Conservation (phyloP, 2,113 vertebrate genomes). For the Tenrec ecaudatus region DNA sequence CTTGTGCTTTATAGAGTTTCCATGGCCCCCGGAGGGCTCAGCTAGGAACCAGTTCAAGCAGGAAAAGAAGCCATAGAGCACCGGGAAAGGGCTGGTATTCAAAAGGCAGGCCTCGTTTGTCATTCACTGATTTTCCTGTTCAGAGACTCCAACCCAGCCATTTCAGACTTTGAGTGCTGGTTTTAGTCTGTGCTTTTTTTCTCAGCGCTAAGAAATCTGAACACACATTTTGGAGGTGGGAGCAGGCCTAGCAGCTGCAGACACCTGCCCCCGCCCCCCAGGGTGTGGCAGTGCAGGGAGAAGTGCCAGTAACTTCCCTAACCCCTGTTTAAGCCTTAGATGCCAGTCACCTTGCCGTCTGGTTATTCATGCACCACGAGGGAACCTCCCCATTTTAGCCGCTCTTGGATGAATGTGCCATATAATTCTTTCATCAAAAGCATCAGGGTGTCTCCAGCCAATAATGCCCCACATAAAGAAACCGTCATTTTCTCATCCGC, state of each 20-base stretch:
- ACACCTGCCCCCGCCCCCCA: background rate
- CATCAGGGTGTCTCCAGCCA: background rate
- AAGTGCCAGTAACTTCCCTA: background rate
- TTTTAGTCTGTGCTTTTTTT: background rate
- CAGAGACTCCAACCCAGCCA: background rate
- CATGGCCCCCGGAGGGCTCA: background rate
- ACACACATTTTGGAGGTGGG: background rate
- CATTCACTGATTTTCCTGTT: constrained; percentile 1
- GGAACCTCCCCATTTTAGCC: background rate
- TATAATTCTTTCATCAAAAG: constrained; percentile 43
- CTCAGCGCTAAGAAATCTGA: background rate
- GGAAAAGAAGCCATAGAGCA: background rate
- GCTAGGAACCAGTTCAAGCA: background rate
- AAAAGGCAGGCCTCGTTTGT: constrained; percentile 1
- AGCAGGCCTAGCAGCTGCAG: background rate
- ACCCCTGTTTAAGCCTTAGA: too few relatives aligned
- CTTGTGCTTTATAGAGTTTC: background rate
- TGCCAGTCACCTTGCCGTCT: background rate
- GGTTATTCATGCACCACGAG: background rate
- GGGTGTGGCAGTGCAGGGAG: background rate
- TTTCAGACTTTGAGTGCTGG: background rate
- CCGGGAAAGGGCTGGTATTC: background rate
- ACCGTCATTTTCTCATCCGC: background rate
- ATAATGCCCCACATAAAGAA: constrained; percentile 5
- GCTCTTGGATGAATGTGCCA: background rate